phyloP scores from a whole-genome alignment of 2,888 invertebrate species.

The Leptopilina syphax region DNA sequence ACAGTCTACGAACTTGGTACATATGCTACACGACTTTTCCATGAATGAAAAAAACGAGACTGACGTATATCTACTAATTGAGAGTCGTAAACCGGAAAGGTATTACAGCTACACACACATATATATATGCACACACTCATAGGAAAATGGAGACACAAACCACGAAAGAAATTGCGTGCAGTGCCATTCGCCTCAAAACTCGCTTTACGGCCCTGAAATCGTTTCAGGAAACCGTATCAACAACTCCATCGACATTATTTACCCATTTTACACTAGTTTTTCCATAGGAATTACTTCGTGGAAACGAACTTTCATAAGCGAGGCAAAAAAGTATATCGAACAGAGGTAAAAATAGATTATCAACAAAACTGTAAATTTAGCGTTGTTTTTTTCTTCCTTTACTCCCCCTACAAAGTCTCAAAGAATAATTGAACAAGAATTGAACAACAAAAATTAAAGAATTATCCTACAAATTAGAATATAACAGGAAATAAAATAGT shows the following conservation, averaged over 20 bases:
- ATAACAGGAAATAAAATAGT: neutral
- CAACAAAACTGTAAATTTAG: neutral
- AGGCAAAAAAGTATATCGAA: neutral
- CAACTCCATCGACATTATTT: constrained; percentile 19
- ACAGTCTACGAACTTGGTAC: too few relatives aligned
- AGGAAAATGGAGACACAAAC: constrained; percentile 4
- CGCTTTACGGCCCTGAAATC: constrained; percentile 33
- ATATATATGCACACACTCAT: neutral
- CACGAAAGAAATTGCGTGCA: constrained; percentile 31
- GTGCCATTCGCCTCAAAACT: constrained; percentile 19
- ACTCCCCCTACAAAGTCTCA: neutral
- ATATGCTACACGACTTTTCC: neutral
- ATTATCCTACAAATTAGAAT: neutral
- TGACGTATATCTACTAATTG: constrained; percentile 34
- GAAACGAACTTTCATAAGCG: constrained; percentile 20
- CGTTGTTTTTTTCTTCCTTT: neutral
- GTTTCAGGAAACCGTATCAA: constrained; percentile 36
- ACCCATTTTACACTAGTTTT: constrained; percentile 2
- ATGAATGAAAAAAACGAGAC: constrained; percentile 44
- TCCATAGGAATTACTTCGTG: constrained; percentile 20
- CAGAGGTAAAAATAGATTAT: constrained; percentile 13
- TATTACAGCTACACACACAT: neutral
- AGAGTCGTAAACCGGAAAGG: constrained; percentile 45
- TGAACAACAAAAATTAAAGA: neutral
- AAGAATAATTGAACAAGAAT: neutral